A percentile compares a stretch with the other conserved stretches of the same genome.
Conservation (phyloP, 2,113 vertebrate genomes). For the Mastomys natalensis region DNA sequence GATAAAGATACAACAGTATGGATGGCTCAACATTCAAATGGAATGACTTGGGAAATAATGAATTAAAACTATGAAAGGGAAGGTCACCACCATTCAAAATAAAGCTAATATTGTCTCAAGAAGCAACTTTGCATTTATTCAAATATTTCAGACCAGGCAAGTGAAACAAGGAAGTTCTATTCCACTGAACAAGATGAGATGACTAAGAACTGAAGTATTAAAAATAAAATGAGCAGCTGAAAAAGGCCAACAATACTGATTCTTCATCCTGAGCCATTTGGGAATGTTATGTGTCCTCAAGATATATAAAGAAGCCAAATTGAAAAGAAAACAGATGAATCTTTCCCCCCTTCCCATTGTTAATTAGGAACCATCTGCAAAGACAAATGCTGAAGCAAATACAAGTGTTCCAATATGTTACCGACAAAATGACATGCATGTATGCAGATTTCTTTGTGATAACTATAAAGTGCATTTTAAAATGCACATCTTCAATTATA, state of each 20-base stretch:
- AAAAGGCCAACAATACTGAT: slow-evolving; percentile 49
- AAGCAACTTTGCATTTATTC: slow-evolving; percentile 33
- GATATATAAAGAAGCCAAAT: slow-evolving; percentile 60
- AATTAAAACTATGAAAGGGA: slow-evolving; percentile 13
- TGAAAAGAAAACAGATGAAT: slow-evolving; percentile 58
- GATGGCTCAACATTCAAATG: not conserved
- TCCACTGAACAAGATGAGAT: slow-evolving; percentile 35
- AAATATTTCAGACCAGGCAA: not conserved
- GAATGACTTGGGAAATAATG: slow-evolving; percentile 17
- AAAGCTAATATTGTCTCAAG: slow-evolving; percentile 29
- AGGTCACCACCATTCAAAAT: not conserved
- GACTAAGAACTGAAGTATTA: slow-evolving; percentile 46
- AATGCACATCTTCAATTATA: not conserved
- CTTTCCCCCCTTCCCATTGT: not conserved
- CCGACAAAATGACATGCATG: not conserved
- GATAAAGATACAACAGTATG: not conserved
- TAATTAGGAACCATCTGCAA: slow-evolving; percentile 65
- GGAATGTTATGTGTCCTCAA: slow-evolving; percentile 32
- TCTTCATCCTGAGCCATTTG: slow-evolving; percentile 51
- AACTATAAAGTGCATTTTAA: not conserved
- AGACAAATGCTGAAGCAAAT: slow-evolving; percentile 55
- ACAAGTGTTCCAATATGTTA: not conserved
- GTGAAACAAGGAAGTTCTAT: not conserved
- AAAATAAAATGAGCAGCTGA: slow-evolving; percentile 65
- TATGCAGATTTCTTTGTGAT: slow-evolving; percentile 23